phyloP scores from a whole-genome alignment of 2,797 vertebrate species.

The Melanotaenia pygmaea region DNA sequence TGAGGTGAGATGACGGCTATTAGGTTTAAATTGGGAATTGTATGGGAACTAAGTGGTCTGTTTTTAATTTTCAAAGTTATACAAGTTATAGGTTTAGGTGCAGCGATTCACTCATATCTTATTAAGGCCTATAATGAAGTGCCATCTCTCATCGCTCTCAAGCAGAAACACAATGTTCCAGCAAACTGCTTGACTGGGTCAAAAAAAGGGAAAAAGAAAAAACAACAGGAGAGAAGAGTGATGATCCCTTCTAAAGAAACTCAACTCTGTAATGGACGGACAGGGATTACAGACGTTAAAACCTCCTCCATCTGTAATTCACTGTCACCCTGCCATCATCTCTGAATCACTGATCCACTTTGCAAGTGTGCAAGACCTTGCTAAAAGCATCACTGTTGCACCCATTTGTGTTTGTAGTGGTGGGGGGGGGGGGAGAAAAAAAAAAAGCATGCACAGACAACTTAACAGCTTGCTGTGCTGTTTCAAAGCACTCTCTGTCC shows the following conservation, averaged over 20 bases:
- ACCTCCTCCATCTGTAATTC: constrained; percentile 83
- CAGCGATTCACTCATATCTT: constrained; percentile 55
- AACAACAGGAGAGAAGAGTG: constrained; percentile 78
- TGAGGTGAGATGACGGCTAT: constrained; percentile 72
- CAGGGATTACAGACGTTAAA: constrained; percentile 82
- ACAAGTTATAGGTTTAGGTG: constrained; percentile 51
- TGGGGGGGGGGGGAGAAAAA: constrained; percentile 20
- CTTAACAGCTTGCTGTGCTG: constrained; percentile 76
- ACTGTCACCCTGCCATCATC: constrained; percentile 82
- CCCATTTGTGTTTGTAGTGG: constrained; percentile 79
- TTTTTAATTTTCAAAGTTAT: constrained; percentile 63
- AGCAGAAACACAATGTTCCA: constrained; percentile 76
- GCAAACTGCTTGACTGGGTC: constrained; percentile 73
- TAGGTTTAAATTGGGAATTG: constrained; percentile 65
- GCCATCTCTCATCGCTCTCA: constrained; percentile 58
- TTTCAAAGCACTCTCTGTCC: constrained; percentile 82
- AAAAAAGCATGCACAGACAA: constrained; percentile 70
- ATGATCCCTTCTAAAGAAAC: constrained; percentile 82
- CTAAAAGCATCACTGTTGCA: constrained; percentile 82
- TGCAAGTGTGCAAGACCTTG: constrained; percentile 80
- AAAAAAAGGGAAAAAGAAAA: constrained; percentile 32
- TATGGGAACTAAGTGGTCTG: constrained; percentile 54
- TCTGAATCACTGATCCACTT: constrained; percentile 83
- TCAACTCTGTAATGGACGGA: constrained; percentile 80
- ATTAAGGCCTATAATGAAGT: constrained; percentile 66